Evolutionary conservation across 2,888 invertebrate genomes (phyloP), one percentile per base, ranked within the genome.

Genomic region (Apamea monoglypha): DNA sequence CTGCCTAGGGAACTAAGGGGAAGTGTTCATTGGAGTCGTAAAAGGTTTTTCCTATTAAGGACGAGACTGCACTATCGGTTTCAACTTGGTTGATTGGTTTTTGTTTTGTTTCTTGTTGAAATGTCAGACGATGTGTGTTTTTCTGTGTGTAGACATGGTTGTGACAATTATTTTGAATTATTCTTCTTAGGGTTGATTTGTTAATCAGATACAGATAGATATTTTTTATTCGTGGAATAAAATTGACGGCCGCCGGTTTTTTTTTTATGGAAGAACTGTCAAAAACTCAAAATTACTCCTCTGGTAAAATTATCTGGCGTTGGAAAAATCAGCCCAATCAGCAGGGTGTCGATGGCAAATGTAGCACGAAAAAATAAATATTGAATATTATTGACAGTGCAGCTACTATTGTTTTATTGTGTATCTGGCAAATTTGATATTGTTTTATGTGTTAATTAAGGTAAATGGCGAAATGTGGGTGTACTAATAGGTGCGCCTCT

Each of bases 11-110:
- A 25, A 63, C 50, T 66, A 68, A 81, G 61, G 85, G 69, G 50
- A 40, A 47, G 67, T 77, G 56, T 53, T 14, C 67, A 85, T 56
- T 75, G 29, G 29, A 36, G n/a, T 40, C 18, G 14, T 64, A 50
- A 50, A 78, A 71, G 29, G 69, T 76, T 76, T 74, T 74, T 59
- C 29, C 16, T 69, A 50, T 32, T 84, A 84, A 61, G 84, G 84
- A 61, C 36, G 3, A 21, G 61, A 68, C 77, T 66, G 59, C 74
- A 74, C 16, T 86, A 63, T 82, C 67, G 21, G 8, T 66, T 70
- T 71, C 71, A 61, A 80, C 59, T 7, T 53, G 44, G 44, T 61
- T 56, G 50, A 53, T 78, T 25, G 25, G 25, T 53, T 78, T 84
- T 84, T 71, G 8, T 71, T 50, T 25, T 16, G 16, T 59, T 66